Conservation (phyloP, 1,140 invertebrate species). For the Hycleus cichorii region DNA sequence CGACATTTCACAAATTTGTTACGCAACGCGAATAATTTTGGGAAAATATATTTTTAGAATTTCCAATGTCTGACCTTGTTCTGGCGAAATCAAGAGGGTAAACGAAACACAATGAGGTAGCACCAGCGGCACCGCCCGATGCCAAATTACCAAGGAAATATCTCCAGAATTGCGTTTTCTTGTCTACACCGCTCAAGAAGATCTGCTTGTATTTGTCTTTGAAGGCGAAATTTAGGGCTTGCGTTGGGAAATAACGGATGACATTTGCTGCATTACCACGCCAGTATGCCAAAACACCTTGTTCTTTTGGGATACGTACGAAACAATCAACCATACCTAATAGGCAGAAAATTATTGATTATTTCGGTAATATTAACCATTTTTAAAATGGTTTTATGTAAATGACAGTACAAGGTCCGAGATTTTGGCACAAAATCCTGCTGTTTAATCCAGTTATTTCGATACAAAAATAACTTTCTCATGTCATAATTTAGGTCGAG, state of each 20-base stretch:
- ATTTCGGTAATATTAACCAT: no score
- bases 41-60: not conserved
- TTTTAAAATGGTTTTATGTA: no score
- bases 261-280: constrained; percentile 91
- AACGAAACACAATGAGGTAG: constrained; percentile 88
- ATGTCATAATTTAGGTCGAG: no score
- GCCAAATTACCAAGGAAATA: constrained; percentile 83
- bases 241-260: constrained; percentile 90
- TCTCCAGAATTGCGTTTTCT: constrained; percentile 77
- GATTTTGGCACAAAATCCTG: constrained; percentile 1
- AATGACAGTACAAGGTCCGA: not conserved
- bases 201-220: constrained; percentile 84
- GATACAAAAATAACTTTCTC: no score
- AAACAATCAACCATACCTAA: constrained; percentile 82
- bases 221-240: constrained; percentile 94
- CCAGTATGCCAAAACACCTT: constrained; percentile 81
- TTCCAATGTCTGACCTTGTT: constrained; percentile 59
- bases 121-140: constrained; percentile 90
- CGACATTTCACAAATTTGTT: not conserved
- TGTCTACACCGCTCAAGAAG: constrained; percentile 77
- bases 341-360: not conserved
- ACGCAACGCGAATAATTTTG: not conserved
- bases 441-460: constrained; percentile 1
- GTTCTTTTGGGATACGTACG: constrained; percentile 76
- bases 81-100: constrained; percentile 92